Conservation (phyloP, 2,888 invertebrate genomes). For the Drosophila monieri region DNA sequence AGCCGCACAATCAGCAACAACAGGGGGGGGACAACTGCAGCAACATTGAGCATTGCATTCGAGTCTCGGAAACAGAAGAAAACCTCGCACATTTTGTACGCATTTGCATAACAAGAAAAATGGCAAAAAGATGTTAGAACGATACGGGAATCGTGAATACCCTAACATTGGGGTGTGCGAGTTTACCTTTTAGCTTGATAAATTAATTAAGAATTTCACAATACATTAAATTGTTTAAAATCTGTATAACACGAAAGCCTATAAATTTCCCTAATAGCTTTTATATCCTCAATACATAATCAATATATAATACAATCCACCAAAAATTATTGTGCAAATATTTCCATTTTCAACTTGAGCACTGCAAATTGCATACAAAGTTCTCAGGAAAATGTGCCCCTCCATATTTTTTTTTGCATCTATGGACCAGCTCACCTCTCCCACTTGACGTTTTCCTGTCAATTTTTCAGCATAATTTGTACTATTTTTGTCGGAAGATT, state of each 20-base stretch:
- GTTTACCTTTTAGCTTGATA: background rate
- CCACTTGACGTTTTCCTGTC: conserved; percentile 54
- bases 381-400: conserved; percentile 70
- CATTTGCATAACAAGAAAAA: conserved; percentile 74
- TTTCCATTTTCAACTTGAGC: conserved; percentile 44
- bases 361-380: conserved; percentile 59
- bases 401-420: conserved; percentile 1
- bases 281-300: background rate
- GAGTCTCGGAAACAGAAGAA: conserved; percentile 51
- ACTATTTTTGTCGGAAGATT: conserved; percentile 65
- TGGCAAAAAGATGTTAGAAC: conserved; percentile 3
- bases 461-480: conserved; percentile 70
- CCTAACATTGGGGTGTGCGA: conserved; percentile 17
- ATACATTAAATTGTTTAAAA: too few species aligned
- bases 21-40: conserved; percentile 9
- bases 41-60: conserved; percentile 35
- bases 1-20: conserved; percentile 6
- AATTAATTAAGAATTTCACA: too few species aligned
- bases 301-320: background rate
- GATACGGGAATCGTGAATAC: conserved; percentile 45
- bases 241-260: too few species aligned
- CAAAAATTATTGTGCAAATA: conserved; percentile 49
- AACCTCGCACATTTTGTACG: conserved; percentile 77
- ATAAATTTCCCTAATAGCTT: too few species aligned
- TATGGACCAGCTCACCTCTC: conserved; percentile 21